phyloP scores from a whole-genome alignment of 2,888 invertebrate genomes.

The Epinotia demarniana region DNA sequence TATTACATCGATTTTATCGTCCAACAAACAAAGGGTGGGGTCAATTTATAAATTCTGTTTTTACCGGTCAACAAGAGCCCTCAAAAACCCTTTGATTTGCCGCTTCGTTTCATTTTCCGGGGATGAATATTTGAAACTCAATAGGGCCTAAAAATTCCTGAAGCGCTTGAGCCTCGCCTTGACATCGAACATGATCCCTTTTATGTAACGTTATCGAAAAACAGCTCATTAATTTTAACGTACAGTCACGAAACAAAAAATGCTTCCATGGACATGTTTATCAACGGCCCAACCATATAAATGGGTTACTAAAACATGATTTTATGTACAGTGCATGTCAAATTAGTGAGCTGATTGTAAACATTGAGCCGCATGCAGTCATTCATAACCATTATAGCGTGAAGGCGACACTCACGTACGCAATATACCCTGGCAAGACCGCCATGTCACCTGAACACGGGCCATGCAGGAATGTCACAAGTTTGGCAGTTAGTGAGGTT shows the following conservation, averaged over 20 bases:
- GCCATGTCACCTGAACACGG: conserved; percentile 64
- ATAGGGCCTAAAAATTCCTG: conserved; percentile 70
- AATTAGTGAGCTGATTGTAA: conserved; percentile 18
- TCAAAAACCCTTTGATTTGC: conserved; percentile 81
- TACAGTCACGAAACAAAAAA: conserved; percentile 14
- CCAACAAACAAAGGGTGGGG: conserved; percentile 37
- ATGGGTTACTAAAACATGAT: background rate
- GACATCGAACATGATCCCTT: conserved; percentile 40
- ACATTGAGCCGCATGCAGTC: conserved; percentile 10
- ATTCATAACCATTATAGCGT: conserved; percentile 25
- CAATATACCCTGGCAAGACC: conserved; percentile 41
- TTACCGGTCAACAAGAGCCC: conserved; percentile 51
- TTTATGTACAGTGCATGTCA: background rate
- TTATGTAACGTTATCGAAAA: conserved; percentile 43
- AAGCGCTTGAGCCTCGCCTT: conserved; percentile 41
- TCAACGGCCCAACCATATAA: background rate
- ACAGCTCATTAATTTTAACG: conserved; percentile 32
- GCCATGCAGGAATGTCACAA: conserved; percentile 79
- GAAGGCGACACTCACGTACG: conserved; percentile 33
- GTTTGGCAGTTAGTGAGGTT: conserved; percentile 78
- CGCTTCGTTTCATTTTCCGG: conserved; percentile 77
- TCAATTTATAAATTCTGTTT: conserved; percentile 44
- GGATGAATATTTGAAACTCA: conserved; percentile 74
- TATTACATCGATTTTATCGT: conserved; percentile 33
- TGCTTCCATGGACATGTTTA: conserved; percentile 1